Conservation (phyloP, 53 echinoderm and acorn worm genomes). For the Crossaster papposus region DNA sequence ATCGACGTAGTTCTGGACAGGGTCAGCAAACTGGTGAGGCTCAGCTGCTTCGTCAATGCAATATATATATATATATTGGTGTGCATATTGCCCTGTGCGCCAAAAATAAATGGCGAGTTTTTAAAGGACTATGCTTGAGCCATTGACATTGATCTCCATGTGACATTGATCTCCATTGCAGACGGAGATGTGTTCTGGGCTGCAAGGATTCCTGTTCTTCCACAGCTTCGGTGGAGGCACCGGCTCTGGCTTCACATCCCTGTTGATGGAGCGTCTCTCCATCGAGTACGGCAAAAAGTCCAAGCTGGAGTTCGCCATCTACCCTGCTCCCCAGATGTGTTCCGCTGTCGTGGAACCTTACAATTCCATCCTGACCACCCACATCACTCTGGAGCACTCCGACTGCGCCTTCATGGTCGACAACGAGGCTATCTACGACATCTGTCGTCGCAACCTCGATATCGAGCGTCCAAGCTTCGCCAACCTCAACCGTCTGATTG, state of each 20-base stretch:
- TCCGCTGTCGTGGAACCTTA: conserved; percentile 77
- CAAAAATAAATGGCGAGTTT: neutral
- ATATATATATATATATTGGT: too few relatives aligned
- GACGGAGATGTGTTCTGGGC: conserved; percentile 56
- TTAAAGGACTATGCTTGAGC: neutral
- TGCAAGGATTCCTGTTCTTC: conserved; percentile 65
- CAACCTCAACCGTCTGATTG: conserved; percentile 79
- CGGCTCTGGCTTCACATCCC: conserved; percentile 60
- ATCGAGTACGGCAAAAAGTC: conserved; percentile 97
- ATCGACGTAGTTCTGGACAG: conserved; percentile 76
- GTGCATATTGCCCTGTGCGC: neutral
- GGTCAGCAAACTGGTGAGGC: conserved; percentile 59
- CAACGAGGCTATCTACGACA: conserved; percentile 90
- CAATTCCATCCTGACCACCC: conserved; percentile 76
- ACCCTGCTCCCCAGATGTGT: conserved; percentile 68
- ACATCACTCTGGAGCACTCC: conserved; percentile 77
- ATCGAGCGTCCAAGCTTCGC: conserved; percentile 85
- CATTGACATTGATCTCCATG: neutral
- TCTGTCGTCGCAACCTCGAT: conserved; percentile 87
- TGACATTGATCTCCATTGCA: conserved; percentile 1
- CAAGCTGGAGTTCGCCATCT: conserved; percentile 83
- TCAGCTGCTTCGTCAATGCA: too few relatives aligned
- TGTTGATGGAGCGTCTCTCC: conserved; percentile 64
- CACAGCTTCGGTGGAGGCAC: conserved; percentile 64
- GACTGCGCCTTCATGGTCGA: conserved; percentile 92